Evolutionary conservation across 2,797 vertebrate species (phyloP).

Genomic region (Clangula hyemalis): DNA sequence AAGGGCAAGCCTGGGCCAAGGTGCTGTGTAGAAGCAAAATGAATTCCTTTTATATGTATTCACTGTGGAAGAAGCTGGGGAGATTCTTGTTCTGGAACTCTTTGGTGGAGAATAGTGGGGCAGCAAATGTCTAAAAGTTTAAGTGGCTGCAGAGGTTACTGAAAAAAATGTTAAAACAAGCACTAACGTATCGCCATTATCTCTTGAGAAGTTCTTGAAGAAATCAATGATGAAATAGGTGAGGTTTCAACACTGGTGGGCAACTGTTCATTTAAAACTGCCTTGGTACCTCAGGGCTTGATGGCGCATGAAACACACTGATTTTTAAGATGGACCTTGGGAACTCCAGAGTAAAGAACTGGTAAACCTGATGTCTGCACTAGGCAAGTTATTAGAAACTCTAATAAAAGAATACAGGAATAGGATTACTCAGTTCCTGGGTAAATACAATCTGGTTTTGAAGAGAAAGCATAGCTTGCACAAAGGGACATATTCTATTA

Average conservation of each 20-base stretch:
- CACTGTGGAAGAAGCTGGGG: background rate
- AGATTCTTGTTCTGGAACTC: background rate
- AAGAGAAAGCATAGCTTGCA: background rate
- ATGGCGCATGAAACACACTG: background rate
- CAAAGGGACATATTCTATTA: background rate
- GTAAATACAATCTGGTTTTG: background rate
- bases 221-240: background rate
- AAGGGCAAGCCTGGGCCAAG: background rate
- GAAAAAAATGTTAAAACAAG: background rate
- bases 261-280: background rate
- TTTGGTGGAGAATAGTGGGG: background rate
- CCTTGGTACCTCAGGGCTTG: background rate
- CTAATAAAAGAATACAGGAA: background rate
- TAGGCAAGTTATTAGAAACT: background rate
- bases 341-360: background rate
- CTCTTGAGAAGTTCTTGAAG: background rate
- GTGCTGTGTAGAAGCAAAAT: background rate
- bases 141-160: background rate
- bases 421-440: background rate
- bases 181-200: accelerated
- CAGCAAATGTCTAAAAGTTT: background rate
- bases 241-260: background rate
- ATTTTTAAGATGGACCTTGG: background rate
- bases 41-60: background rate
- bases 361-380: background rate